Evolutionary conservation across 1,140 invertebrate species (phyloP).

Genomic region (Drosophila truncata): DNA sequence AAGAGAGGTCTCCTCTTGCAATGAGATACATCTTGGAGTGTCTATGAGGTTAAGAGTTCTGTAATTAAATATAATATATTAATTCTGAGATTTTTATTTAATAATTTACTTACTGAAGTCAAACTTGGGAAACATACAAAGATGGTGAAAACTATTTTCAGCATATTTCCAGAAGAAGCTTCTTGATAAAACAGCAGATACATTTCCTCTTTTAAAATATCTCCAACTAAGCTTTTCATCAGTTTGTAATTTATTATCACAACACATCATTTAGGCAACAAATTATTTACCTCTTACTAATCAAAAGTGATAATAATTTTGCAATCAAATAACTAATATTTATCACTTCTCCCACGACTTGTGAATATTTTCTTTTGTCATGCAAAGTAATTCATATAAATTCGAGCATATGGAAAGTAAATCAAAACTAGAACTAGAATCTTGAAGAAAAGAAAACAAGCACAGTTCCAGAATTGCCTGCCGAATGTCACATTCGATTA

Average conservation of each 20-base stretch:
- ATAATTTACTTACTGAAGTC: neutral
- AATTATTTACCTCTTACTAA: neutral
- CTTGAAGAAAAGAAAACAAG: slow-evolving; percentile 7
- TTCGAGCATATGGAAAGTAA: slow-evolving; percentile 9
- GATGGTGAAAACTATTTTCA: neutral
- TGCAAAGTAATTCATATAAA: slow-evolving; percentile 18
- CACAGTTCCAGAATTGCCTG: slow-evolving; percentile 27
- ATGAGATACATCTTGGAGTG: slow-evolving; percentile 14
- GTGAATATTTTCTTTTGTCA: slow-evolving; percentile 13
- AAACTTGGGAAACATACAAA: neutral
- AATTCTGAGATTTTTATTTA: too few species aligned
- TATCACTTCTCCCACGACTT: neutral
- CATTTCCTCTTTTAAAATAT: neutral
- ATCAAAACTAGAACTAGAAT: slow-evolving; percentile 12
- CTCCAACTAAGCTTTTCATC: too few species aligned
- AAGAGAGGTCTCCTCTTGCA: slow-evolving; percentile 24
- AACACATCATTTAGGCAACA: neutral
- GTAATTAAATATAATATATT: neutral
- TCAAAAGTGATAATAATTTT: neutral
- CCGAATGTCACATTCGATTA: slow-evolving; percentile 51
- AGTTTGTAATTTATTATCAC: neutral
- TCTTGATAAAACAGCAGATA: neutral
- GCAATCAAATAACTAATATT: slow-evolving; percentile 13
- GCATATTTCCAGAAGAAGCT: neutral
- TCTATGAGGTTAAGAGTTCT: neutral